phyloP scores from a whole-genome alignment of 2,113 vertebrate species.

The Tinamus guttatus region DNA sequence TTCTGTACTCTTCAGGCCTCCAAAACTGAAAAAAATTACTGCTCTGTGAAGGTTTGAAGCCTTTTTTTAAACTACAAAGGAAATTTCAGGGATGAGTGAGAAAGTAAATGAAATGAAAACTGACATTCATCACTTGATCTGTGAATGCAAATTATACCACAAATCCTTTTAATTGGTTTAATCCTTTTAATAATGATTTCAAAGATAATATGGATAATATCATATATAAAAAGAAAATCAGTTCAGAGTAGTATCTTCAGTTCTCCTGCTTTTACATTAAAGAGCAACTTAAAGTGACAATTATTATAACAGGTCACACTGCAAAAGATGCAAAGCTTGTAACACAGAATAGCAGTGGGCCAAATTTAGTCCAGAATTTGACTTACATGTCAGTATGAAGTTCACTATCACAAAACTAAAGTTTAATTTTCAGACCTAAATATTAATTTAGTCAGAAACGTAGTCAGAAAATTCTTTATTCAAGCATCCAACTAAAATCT shows the following conservation, averaged over 20 bases:
- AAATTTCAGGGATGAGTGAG: slow-evolving; percentile 40
- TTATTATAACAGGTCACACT: neutral
- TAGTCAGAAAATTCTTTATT: too few species aligned
- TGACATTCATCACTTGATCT: neutral
- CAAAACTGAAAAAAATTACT: neutral
- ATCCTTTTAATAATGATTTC: neutral
- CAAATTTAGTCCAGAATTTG: neutral
- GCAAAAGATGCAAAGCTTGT: neutral
- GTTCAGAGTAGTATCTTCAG: neutral
- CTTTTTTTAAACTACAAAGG: slow-evolving; percentile 12
- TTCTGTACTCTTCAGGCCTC: neutral
- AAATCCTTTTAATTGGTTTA: slow-evolving; percentile 1
- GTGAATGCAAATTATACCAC: neutral
- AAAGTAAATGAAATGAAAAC: slow-evolving; percentile 33
- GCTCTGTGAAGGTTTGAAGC: neutral
- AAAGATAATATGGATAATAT: neutral
- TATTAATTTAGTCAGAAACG: neutral
- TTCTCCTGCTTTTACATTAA: neutral
- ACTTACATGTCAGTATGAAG: neutral
- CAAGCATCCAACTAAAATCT: neutral
- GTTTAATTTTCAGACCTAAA: neutral
- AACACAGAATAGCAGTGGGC: neutral
- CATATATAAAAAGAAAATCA: neutral
- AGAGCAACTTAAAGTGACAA: neutral
- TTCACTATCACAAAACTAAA: neutral